Evolutionary conservation across 2,888 invertebrate genomes (phyloP), one percentile per base, ranked within the genome.

Genomic region (Gisinianus flammeolus): DNA sequence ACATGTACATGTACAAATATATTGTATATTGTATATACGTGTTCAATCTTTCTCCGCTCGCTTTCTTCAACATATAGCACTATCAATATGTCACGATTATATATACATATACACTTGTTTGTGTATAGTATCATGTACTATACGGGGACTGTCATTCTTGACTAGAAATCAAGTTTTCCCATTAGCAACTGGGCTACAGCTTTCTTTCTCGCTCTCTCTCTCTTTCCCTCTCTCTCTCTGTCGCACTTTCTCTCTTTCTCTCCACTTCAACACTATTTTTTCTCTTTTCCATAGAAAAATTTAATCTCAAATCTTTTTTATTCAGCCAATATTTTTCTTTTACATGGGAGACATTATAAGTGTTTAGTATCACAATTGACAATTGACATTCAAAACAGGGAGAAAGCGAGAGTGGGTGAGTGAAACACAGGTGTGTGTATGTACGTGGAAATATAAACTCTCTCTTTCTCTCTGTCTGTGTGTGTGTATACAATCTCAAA

Each of bases 101-200:
- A 35, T 35, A 8, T 67, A 67, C 12, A n/a, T 31, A 67, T 33
- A 31, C 33, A 67, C 33, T 12, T 33, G 31, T 16, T 10, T 16
- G n/a, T 31, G 33, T 28, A 67, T 67, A 22, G 22, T 67, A 31
- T 33, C 22, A 67, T 28, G 67, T 6, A 33, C 33, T 31, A 31
- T 30, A n/a, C 31, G 31, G 30, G 2, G 2, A 19, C 22, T 30
- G 22, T 30, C 33, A 10, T 44, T 44, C 44, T 44, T 44, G 2
- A 44, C 44, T 44, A 19, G 19, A 33, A 67, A 67, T 67, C 67
- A 67, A 33, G 30, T 67, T 67, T 22, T 33, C 33, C 67, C 33
- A 33, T 33, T 67, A 67, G 28, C 31, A 33, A 44, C 44, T 44
- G 44, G 19, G 19, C 3, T 44, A 6, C 12, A 44, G 44, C 44